Evolutionary conservation across 30 jellyfish, hydroid and myxozoan species (phyloP).

Genomic region (Chironex yamaguchii): DNA sequence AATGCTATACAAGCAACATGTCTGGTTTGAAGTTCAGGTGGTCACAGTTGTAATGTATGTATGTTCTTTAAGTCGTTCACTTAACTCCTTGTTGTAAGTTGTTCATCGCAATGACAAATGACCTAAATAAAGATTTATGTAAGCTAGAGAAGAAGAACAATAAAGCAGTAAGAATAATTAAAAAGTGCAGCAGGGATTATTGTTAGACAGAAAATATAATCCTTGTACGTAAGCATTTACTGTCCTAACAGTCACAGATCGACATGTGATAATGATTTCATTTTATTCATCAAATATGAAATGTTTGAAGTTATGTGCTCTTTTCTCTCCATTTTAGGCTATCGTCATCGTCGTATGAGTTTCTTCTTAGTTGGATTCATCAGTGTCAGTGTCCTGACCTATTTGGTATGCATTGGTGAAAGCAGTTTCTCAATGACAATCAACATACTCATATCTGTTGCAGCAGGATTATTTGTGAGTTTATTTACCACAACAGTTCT

Average conservation of each 20-base stretch:
- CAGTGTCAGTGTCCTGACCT: conserved; percentile 73
- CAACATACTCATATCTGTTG: conserved; percentile 79
- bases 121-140: too few species aligned
- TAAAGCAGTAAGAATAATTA: too few species aligned
- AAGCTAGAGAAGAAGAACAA: too few species aligned
- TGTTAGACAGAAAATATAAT: too few species aligned
- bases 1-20: too few species aligned
- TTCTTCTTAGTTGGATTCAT: conserved; percentile 85
- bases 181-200: too few species aligned
- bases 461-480: conserved; percentile 90
- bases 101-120: too few species aligned
- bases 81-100: too few species aligned
- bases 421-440: conserved; percentile 69
- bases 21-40: too few species aligned
- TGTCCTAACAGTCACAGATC: background rate
- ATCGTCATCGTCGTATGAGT: conserved; percentile 77
- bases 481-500: conserved; percentile 76
- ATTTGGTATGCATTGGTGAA: conserved; percentile 78
- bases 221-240: too few species aligned
- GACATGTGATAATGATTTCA: background rate
- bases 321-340: conserved; percentile 56
- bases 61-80: too few species aligned
- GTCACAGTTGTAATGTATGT: too few species aligned
- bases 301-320: background rate
- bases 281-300: background rate